Percentiles rank a stretch among this genome's conserved stretches.
Conservation (phyloP, 2,888 invertebrate genomes). For the Drosophila percnosoma region DNA sequence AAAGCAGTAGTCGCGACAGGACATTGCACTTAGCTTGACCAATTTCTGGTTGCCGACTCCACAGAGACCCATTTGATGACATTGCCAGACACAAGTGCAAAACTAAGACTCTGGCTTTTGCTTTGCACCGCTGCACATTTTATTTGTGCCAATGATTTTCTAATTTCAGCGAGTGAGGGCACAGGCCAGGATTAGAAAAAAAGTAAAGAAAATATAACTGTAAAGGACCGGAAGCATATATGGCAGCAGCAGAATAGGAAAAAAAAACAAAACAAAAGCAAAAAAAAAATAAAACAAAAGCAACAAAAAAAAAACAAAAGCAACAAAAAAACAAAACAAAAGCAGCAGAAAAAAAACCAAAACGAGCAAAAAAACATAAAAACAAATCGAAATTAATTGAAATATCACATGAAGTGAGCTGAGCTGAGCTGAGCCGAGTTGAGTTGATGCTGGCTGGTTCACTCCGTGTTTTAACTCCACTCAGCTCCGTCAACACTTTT, state of each 20-base stretch:
- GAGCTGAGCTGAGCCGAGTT: constrained; percentile 4
- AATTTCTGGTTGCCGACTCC: constrained; percentile 33
- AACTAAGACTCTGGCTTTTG: constrained; percentile 41
- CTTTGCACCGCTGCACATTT: constrained; percentile 53
- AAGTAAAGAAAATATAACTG: constrained; percentile 44
- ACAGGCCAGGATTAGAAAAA: constrained; percentile 3
- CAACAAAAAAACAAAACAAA: not conserved
- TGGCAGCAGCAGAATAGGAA: constrained; percentile 28
- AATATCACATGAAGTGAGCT: constrained; percentile 61
- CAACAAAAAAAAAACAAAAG: constrained; percentile 31
- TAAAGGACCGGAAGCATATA: constrained; percentile 30
- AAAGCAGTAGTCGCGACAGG: constrained; percentile 62
- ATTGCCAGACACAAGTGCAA: constrained; percentile 46
- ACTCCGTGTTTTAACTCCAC: constrained; percentile 26
- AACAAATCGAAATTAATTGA: constrained; percentile 67
- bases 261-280: not conserved
- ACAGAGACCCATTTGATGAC: constrained; percentile 26
- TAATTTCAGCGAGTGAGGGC: constrained; percentile 51
- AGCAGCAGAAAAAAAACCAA: constrained; percentile 27
- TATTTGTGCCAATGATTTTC: constrained; percentile 77
- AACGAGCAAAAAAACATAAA: constrained; percentile 16
- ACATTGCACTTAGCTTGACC: constrained; percentile 77
- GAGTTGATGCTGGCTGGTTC: constrained; percentile 11
- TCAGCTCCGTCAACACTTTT: constrained; percentile 60
- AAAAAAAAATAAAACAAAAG: not conserved